Percentiles rank a stretch among this genome's conserved stretches.
Evolutionary conservation across 1,140 invertebrate species (phyloP).

Genomic region (Bombus pyrosoma): DNA sequence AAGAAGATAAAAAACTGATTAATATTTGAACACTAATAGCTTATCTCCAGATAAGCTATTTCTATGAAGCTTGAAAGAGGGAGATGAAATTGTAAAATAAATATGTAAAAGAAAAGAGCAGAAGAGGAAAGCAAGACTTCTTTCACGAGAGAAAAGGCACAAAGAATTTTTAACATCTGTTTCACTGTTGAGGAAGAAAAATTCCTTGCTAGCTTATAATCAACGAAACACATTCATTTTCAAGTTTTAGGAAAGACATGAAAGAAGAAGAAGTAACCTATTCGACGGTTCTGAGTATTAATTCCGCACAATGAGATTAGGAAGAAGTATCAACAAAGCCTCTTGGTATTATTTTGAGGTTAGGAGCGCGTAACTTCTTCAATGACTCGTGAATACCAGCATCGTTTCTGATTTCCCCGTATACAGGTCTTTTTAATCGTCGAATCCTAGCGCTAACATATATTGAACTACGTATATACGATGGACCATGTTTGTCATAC

Average conservation of each 20-base stretch:
- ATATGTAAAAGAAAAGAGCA: background rate
- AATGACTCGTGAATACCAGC: constrained; percentile 21
- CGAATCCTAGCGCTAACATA: constrained; percentile 63
- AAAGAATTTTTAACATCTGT: background rate
- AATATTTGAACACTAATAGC: background rate
- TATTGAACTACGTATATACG: constrained; percentile 66
- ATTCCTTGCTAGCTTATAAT: background rate
- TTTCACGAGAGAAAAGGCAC: background rate
- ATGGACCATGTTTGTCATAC: constrained; percentile 78
- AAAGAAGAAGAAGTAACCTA: background rate
- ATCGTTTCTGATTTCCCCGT: constrained; percentile 32
- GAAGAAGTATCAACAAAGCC: too few species aligned
- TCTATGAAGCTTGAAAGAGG: background rate
- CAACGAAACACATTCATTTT: background rate
- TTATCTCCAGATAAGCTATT: background rate
- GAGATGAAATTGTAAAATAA: background rate
- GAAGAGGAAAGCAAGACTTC: background rate
- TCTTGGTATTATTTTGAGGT: background rate
- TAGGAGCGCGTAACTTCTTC: constrained; percentile 3
- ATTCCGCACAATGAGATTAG: background rate
- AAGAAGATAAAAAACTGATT: background rate
- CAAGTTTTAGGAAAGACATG: background rate
- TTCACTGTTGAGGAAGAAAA: background rate
- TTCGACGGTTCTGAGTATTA: background rate
- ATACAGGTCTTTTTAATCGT: constrained; percentile 50